phyloP scores from a whole-genome alignment of 92 coral and sea anemone genomes.

The Palythoa grandiflora region DNA sequence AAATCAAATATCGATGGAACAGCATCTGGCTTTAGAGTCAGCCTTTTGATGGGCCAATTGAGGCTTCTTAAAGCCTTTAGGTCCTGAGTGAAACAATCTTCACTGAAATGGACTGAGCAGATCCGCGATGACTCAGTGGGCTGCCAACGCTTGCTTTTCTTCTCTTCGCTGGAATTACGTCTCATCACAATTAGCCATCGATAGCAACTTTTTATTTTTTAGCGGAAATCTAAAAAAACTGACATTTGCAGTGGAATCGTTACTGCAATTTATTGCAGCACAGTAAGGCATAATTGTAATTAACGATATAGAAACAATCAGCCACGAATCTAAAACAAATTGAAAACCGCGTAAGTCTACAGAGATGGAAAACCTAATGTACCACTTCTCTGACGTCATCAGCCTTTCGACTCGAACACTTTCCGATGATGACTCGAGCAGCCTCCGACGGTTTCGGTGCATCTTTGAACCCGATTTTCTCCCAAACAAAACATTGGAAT shows the following conservation, averaged over 20 bases:
- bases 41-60: conserved; percentile 40
- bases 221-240: conserved; percentile 13
- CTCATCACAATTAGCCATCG: not conserved
- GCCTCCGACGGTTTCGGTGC: not conserved
- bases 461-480: conserved; percentile 5
- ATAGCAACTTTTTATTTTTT: not conserved
- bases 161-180: not conserved
- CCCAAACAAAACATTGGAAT: not conserved
- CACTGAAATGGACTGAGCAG: conserved; percentile 33
- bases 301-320: not conserved
- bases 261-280: conserved; percentile 10
- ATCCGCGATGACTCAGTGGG: not conserved
- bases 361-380: not conserved
- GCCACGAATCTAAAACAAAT: not conserved
- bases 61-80: conserved; percentile 15
- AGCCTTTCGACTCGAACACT: not conserved
- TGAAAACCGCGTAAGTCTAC: not conserved
- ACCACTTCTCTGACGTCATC: conserved; percentile 20
- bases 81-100: conserved; percentile 15
- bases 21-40: conserved; percentile 29
- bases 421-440: conserved; percentile 13
- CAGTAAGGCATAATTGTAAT: not conserved
- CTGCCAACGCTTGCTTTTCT: not conserved
- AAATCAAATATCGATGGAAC: conserved; percentile 48
- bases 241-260: not conserved